Base-by-base conservation (phyloP, 2,888 invertebrate genomes). In the Notodonta ziczac region DNA sequence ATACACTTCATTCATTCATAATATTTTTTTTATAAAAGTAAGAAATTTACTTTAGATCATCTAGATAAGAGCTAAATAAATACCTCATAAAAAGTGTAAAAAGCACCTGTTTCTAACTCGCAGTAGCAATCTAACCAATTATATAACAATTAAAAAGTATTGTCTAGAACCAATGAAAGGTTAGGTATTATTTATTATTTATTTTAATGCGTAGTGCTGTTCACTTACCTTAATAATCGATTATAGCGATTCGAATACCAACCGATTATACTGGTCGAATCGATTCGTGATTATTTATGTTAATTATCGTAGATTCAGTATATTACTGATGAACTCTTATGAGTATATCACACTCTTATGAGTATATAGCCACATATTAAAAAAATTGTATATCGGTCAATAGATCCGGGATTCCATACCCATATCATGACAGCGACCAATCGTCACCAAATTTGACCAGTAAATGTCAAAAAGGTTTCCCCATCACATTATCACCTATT, bases 191-290 rank as follows among this genome's bases (percentile, higher is more conserved):
- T 50, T 50, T 8, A 16, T 10, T 5, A 50, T 50, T 16, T 14
- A 50, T 14, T n/a, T n/a, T 10, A 16, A 50, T 3, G 1, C 16
- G 8, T 50, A 50, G 10, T 16, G 24, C 53, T 35, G 14, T 40
- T 44, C 35, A 50, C 14, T 16, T 14, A 50, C 6, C 14, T 16
- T 14, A 50, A 5, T 59, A 60, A 16, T 46, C 67, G 56, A 63
- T 62, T 61, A 60, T 63, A 65, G 60, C 65, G 66, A 65, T 67
- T 63, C 62, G 65, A 68, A 65, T 62, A 67, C 61, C 58, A 65
- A 72, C 63, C 64, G 65, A 63, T 68, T 57, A 56, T 39, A 57
- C 16, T 57, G 46, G 53, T 61, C 57, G 54, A 57, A 63, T 62
- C 60, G 56, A 32, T 58, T 39, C 7, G 40, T 53, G 14, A 63